Base-by-base conservation (phyloP, 2,113 vertebrate species). In the Anthoscopus minutus region DNA sequence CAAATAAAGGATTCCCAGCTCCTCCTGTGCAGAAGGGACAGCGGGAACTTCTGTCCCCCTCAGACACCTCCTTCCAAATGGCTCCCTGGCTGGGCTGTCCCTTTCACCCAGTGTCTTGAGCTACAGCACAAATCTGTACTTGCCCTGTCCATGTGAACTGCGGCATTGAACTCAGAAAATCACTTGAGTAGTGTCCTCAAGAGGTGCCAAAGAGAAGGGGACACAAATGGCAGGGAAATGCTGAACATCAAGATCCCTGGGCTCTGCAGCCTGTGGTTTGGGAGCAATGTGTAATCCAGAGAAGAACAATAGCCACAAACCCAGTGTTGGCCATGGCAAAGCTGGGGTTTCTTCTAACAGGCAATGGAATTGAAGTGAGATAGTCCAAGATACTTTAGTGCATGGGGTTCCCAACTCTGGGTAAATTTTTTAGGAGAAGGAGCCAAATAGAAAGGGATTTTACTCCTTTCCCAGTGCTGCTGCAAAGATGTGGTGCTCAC, bases 321-420 rank as follows among this genome's bases (percentile, higher is more conserved):
- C 13, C 50, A 31, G 15, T 3, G 35, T 13, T 31, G 30, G 18
- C 40, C 19, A 11, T 10, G 20, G 53, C 45, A 51, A 40, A 54
- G 35, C 27, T 83, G 62, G 30, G 53, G 1, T 24, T 17, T 62
- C 53, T 33, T 79, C 74, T 61, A 58, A 38, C 56, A 64, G 48
- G 48, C 44, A 86, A 30, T 1, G 3, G 50, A 28, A 27, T 16
- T 33, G 25, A 62, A 33, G 70, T 28, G 53, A 71, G 65, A 25
- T 20, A 13, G 15, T 50, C 25, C 25, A 24, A 72, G 58, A 71
- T 0, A 4, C 9, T 64, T 50, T 15, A 56, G 23, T 38, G 48
- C 24, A 33, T 0, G 0, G 33, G 3, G 4, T 69, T 88, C 30
- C 40, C 37, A 57, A 35, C 8, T 38, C 22, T 27, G 44, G 16